Evolutionary conservation across 2,797 vertebrate genomes (phyloP).

Genomic region (Peromyscus attwateri): DNA sequence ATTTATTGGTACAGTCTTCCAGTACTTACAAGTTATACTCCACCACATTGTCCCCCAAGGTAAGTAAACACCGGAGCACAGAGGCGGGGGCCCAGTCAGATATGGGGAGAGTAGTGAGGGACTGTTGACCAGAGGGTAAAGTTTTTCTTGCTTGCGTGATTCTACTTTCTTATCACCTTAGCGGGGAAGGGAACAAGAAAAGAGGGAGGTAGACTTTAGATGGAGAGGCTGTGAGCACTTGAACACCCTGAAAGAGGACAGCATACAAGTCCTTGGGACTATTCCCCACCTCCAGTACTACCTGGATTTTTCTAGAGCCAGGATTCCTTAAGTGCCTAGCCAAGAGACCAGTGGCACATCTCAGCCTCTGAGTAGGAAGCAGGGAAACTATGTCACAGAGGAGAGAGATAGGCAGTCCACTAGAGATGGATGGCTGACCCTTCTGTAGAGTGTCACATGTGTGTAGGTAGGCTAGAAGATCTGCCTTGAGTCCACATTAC

Average conservation of each 20-base stretch:
- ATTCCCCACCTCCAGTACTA: neutral
- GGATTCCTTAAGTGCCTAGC: slow-evolving; percentile 12
- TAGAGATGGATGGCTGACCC: neutral
- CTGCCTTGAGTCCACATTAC: neutral
- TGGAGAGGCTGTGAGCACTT: neutral
- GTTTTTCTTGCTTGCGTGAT: neutral
- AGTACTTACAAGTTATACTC: slow-evolving; percentile 93
- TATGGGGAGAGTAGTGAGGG: neutral
- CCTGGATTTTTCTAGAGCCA: slow-evolving; percentile 33
- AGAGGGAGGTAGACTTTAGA: neutral
- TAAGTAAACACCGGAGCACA: slow-evolving; percentile 45
- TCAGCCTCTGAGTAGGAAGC: slow-evolving; percentile 19
- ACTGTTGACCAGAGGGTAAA: neutral
- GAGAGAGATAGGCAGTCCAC: neutral
- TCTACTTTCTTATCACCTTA: slow-evolving; percentile 8
- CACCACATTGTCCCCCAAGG: slow-evolving; percentile 93
- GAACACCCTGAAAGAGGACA: neutral
- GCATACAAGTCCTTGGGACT: neutral
- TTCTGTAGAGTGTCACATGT: slow-evolving; percentile 18
- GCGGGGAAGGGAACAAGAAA: neutral
- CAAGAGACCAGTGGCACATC: neutral
- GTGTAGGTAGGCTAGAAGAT: neutral
- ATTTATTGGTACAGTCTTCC: slow-evolving; percentile 91
- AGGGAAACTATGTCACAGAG: neutral
- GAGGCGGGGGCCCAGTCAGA: neutral